phyloP scores from a whole-genome alignment of 2,888 invertebrate species.

The Phasia obesa region DNA sequence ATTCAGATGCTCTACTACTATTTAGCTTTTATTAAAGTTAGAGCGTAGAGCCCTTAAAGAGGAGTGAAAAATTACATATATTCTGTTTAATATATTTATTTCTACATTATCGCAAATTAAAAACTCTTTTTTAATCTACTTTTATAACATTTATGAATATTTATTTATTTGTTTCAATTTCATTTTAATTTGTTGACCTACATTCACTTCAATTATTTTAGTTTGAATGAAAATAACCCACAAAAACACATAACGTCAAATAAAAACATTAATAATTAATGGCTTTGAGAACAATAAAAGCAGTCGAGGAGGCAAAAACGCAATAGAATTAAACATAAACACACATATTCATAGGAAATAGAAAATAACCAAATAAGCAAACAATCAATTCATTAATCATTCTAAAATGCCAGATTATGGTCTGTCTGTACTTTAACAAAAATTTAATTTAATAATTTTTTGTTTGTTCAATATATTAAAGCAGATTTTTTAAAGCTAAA shows the following conservation, averaged over 20 bases:
- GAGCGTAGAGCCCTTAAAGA: not conserved
- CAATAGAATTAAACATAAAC: slow-evolving; percentile 17
- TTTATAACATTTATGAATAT: not conserved
- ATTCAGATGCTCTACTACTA: not conserved
- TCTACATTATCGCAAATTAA: slow-evolving; percentile 35
- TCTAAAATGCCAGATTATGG: slow-evolving; percentile 49
- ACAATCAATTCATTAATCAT: slow-evolving; percentile 58
- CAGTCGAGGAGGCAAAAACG: not conserved
- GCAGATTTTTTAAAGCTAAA: no score
- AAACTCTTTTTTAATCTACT: not conserved
- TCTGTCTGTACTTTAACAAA: slow-evolving; percentile 32
- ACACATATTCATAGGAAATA: not conserved
- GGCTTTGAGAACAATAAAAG: slow-evolving; percentile 33
- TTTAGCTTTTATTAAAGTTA: not conserved
- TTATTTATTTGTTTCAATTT: slow-evolving; percentile 21
- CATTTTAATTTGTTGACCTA: slow-evolving; percentile 40
- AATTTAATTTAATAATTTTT: slow-evolving; percentile 37
- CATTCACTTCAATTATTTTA: not conserved
- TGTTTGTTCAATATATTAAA: not conserved
- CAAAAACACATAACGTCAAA: slow-evolving; percentile 10
- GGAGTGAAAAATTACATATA: slow-evolving; percentile 2
- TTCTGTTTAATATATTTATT: slow-evolving; percentile 27
- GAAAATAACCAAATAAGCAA: slow-evolving; percentile 28
- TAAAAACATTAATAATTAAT: slow-evolving; percentile 50
- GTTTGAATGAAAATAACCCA: slow-evolving; percentile 17